phyloP scores from a whole-genome alignment of 2,797 vertebrate genomes.

The Prionace glauca region DNA sequence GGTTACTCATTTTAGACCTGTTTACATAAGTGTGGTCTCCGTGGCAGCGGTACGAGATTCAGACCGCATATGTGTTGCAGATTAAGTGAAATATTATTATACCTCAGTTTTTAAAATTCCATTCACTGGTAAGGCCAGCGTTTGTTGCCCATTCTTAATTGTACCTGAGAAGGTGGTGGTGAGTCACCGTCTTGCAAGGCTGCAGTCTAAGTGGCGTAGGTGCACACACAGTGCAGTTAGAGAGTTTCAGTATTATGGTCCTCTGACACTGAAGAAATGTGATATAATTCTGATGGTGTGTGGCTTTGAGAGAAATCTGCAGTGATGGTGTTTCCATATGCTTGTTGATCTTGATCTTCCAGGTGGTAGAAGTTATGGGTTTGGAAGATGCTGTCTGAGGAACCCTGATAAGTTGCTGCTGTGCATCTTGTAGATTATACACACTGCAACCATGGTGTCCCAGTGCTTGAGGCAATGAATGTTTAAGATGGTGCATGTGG shows the following conservation, averaged over 20 bases:
- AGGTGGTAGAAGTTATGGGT: neutral
- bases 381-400: neutral
- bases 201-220: neutral
- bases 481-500: neutral
- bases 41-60: constrained; percentile 20
- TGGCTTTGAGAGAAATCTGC: neutral
- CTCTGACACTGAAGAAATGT: neutral
- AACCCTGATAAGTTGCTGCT: neutral
- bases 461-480: neutral
- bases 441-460: neutral
- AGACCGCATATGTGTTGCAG: neutral
- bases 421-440: neutral
- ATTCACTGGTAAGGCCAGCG: neutral
- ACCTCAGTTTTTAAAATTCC: neutral
- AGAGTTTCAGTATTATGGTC: neutral
- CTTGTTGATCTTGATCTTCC: neutral
- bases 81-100: neutral
- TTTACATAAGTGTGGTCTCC: constrained; percentile 10
- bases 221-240: neutral
- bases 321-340: neutral
- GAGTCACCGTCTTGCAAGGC: neutral
- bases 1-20: constrained; percentile 19
- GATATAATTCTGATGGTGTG: neutral
- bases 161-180: neutral
- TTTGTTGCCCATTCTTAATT: neutral